Base-by-base conservation (phyloP, 1,140 invertebrate genomes). In the Globodera rostochiensis region DNA sequence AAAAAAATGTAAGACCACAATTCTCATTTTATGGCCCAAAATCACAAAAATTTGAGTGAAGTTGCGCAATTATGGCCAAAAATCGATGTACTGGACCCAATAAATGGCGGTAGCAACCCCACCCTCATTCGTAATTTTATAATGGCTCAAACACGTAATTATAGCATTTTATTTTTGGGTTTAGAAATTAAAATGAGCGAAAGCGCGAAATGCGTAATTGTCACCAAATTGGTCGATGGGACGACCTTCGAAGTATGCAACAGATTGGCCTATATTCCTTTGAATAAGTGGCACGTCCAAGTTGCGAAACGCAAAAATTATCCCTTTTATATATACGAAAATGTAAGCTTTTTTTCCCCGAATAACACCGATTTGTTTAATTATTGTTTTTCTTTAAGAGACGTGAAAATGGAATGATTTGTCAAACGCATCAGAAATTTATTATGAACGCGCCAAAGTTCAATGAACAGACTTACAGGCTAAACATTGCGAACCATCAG, bases 371-470 rank as follows among this genome's bases (percentile, higher is more conserved):
- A 36, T 36, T 6, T 15, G 9, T 36, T 5, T 36, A 71, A 71
- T 71, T 45, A 11, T 71, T 15, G 25, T 78, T 80, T n/a, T 46
- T 80, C 82, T 78, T 80, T 11, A 79, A 25, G 75, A 19, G 50
- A 80, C 83, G n/a, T 13, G 45, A 6, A 49, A 6, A 7, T 46
- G 60, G 47, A n/a, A 77, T 80, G 47, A 57, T 80, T 36, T 80
- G 79, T 64, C 77, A 79, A 64, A 53, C 45, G 8, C 79, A 80
- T 80, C 79, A 78, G 15, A 53, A 69, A 47, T 45, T 80, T 47
- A 80, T 80, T 82, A 36, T 80, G 53, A 80, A 77, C 25, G 67
- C 77, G 25, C 50, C 50, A 6, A 80, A 80, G 49, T 80, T 79
- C 57, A 80, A 80, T 36, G 73, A 81, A 6, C 47, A 77, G 15